These are phyloP conservation scores for Odontothrips loti DNA, from an alignment of 2,888 invertebrate genomes.

Conservation along the genomic window DNA sequence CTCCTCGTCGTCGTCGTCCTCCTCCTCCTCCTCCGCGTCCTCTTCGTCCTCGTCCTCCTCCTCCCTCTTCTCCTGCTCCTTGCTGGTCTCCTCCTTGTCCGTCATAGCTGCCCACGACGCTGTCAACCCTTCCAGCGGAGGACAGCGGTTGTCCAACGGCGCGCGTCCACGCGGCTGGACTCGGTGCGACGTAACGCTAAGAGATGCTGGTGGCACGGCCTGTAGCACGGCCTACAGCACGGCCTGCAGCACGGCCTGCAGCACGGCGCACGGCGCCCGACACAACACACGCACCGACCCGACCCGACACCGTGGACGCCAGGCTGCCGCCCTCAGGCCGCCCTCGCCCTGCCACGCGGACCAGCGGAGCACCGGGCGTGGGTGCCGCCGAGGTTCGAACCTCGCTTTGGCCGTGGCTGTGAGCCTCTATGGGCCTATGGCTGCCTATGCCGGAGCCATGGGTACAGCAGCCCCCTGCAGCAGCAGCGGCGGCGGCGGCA, in stretches of 20 bases:
- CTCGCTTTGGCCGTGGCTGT: neutral
- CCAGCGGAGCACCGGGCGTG: neutral
- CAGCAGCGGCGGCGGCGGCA: neutral
- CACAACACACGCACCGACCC: no score
- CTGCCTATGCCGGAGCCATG: slow-evolving; percentile 6
- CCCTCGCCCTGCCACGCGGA: neutral
- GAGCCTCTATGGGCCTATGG: neutral
- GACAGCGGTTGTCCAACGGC: neutral
- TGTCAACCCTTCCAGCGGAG: neutral
- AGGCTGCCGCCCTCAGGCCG: neutral
- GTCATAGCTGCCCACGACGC: neutral
- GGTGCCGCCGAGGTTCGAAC: neutral
- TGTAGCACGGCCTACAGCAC: no score
- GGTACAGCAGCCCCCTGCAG: slow-evolving; percentile 24
- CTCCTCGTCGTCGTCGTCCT: neutral
- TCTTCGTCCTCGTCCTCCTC: neutral
- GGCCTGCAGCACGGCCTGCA: no score
- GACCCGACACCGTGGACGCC: no score
- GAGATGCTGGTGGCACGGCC: no score
- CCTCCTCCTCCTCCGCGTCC: no score
- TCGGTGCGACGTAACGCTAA: neutral
- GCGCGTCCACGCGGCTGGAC: neutral
- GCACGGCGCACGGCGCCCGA: no score
- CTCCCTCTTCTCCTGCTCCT: neutral
- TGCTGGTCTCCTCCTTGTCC: neutral